Evolutionary conservation across 2,888 invertebrate species (phyloP).

Genomic region (Mythimna impura): DNA sequence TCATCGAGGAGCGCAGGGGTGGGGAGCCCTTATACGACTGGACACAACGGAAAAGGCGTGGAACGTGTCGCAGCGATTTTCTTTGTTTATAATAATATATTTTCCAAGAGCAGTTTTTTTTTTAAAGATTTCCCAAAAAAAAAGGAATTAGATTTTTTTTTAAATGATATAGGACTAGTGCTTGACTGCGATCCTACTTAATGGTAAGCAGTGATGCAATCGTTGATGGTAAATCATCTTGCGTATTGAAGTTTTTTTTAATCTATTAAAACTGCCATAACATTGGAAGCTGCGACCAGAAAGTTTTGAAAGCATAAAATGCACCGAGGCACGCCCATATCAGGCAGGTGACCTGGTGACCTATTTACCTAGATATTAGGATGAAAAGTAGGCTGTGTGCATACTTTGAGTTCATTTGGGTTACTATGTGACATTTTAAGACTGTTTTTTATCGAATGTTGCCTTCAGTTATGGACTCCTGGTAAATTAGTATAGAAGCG

Average conservation of each 20-base stretch:
- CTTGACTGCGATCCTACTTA: no score
- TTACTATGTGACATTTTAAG: neutral
- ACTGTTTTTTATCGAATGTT: neutral
- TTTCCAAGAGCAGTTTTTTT: no score
- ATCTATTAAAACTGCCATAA: neutral
- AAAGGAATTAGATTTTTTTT: no score
- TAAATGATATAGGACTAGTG: no score
- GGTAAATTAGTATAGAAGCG: neutral
- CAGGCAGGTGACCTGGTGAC: slow-evolving; percentile 14
- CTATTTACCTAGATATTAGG: slow-evolving; percentile 29
- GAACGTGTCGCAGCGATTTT: no score
- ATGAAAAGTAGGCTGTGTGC: slow-evolving; percentile 19
- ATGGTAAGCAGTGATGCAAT: neutral
- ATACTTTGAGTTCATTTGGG: neutral
- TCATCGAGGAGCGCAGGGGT: no score
- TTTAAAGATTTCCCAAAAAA: no score
- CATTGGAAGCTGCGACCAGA: neutral
- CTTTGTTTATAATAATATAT: no score
- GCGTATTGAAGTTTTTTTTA: neutral
- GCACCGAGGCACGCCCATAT: slow-evolving; percentile 25
- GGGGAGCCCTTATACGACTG: no score
- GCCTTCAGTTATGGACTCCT: neutral
- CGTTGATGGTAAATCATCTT: neutral
- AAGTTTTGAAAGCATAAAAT: slow-evolving; percentile 16
- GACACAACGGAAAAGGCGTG: no score